Percentiles rank a stretch among this genome's conserved stretches.
Evolutionary conservation across 2,888 invertebrate species (phyloP).

Genomic region (Cephus spinipes): DNA sequence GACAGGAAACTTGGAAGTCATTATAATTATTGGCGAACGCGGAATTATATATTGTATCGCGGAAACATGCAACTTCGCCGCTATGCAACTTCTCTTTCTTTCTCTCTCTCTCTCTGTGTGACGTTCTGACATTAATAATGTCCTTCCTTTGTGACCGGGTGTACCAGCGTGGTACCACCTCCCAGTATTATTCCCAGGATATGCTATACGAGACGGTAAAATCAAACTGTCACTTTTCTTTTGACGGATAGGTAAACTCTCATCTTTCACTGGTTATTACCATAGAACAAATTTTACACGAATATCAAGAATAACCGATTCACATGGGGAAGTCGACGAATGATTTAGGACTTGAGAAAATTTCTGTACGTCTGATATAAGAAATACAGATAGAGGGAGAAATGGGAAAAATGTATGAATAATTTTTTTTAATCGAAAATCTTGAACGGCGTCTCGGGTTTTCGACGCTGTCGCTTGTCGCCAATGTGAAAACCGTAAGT

Average conservation of each 20-base stretch:
- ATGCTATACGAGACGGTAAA: slow-evolving; percentile 5
- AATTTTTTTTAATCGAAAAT: too few species aligned
- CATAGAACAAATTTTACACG: too few species aligned
- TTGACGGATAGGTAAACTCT: too few species aligned
- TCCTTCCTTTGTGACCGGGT: slow-evolving; percentile 47
- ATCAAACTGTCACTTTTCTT: too few species aligned
- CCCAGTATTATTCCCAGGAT: slow-evolving; percentile 50
- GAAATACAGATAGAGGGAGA: too few species aligned
- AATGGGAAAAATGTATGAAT: too few species aligned
- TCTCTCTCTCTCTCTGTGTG: slow-evolving; percentile 33
- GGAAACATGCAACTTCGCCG: slow-evolving; percentile 41
- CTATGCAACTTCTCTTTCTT: slow-evolving; percentile 43
- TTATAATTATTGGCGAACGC: slow-evolving; percentile 64
- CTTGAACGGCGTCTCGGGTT: slow-evolving; percentile 43
- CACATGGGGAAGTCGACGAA: too few species aligned
- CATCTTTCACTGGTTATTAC: too few species aligned
- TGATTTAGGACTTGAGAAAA: too few species aligned
- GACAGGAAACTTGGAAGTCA: slow-evolving; percentile 56
- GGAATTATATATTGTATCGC: slow-evolving; percentile 63
- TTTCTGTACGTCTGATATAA: too few species aligned
- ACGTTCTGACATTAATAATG: slow-evolving; percentile 61
- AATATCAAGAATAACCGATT: too few species aligned
- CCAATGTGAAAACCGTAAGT: neutral
- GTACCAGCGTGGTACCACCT: slow-evolving; percentile 60
- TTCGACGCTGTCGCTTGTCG: slow-evolving; percentile 16